Conservation (phyloP, 53 echinoderm and acorn worm genomes). For the Echinarachnius parma region DNA sequence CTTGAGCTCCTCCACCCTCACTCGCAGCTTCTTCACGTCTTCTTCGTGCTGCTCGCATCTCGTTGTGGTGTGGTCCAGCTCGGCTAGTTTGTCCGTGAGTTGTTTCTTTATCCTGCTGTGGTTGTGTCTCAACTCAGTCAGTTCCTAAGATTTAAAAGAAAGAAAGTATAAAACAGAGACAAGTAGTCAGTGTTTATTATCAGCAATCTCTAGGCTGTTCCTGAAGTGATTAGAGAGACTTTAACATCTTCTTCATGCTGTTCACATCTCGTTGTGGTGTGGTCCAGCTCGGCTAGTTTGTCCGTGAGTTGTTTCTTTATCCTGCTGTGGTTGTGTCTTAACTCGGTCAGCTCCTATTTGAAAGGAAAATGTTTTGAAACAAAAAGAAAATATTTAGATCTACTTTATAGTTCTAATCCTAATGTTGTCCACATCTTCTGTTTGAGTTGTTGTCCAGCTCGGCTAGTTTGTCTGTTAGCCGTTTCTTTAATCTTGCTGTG, state of each 20-base stretch:
- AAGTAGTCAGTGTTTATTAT: too few species aligned
- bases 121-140: constrained; percentile 75
- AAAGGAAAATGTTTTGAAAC: background rate
- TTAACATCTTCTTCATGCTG: constrained; percentile 74
- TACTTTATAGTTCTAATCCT: too few species aligned
- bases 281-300: constrained; percentile 66
- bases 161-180: constrained; percentile 1
- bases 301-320: constrained; percentile 64
- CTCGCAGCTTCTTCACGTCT: constrained; percentile 90
- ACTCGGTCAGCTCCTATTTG: constrained; percentile 69
- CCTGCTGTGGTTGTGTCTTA: constrained; percentile 64
- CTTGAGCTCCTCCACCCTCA: constrained; percentile 87
- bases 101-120: constrained; percentile 80
- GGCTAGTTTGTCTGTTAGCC: constrained; percentile 71
- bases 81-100: constrained; percentile 74
- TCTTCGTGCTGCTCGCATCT: constrained; percentile 76
- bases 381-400: too few species aligned
- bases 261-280: constrained; percentile 59
- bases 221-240: too few species aligned
- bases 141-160: constrained; percentile 53
- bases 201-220: too few species aligned
- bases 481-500: constrained; percentile 81
- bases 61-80: constrained; percentile 78
- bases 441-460: constrained; percentile 80
- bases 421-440: constrained; percentile 73